phyloP scores from a whole-genome alignment of 53 echinoderm and acorn worm species.

The Zoroaster sp. region DNA sequence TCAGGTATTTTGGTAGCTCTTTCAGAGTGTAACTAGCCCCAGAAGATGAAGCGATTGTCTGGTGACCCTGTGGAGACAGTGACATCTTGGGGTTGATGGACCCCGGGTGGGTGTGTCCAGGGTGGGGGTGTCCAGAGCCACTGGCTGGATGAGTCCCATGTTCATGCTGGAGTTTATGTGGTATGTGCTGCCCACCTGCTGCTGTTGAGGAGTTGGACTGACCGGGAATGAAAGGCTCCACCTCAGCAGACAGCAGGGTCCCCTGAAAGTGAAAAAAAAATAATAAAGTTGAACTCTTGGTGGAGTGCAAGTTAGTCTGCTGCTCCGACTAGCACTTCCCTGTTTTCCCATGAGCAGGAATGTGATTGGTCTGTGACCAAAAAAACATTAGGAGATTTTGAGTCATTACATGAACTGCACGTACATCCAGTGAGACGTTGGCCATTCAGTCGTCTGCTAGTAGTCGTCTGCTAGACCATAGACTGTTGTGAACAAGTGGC shows the following conservation, averaged over 20 bases:
- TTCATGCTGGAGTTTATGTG: background rate
- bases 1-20: slow-evolving; percentile 76
- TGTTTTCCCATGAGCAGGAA: too few relatives aligned
- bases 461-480: too few relatives aligned
- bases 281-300: background rate
- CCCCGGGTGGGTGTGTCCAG: slow-evolving; percentile 30
- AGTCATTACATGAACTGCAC: too few relatives aligned
- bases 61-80: slow-evolving; percentile 17
- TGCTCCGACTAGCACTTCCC: too few relatives aligned
- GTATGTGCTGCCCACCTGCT: background rate
- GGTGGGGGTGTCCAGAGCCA: slow-evolving; percentile 24
- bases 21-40: slow-evolving; percentile 37
- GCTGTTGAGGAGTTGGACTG: background rate
- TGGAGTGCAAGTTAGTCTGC: too few relatives aligned
- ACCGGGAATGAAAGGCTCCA: slow-evolving; percentile 70
- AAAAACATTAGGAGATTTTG: too few relatives aligned
- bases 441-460: too few relatives aligned
- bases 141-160: background rate
- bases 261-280: slow-evolving; percentile 23
- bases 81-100: slow-evolving; percentile 45
- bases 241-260: slow-evolving; percentile 65
- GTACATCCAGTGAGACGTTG: too few relatives aligned
- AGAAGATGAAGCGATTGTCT: slow-evolving; percentile 1
- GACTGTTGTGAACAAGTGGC: too few relatives aligned
- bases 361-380: too few relatives aligned